Percentiles rank a stretch among this genome's conserved stretches.
phyloP scores from a whole-genome alignment of 53 echinoderm and acorn worm species.

The Mesocentrotus franciscanus region DNA sequence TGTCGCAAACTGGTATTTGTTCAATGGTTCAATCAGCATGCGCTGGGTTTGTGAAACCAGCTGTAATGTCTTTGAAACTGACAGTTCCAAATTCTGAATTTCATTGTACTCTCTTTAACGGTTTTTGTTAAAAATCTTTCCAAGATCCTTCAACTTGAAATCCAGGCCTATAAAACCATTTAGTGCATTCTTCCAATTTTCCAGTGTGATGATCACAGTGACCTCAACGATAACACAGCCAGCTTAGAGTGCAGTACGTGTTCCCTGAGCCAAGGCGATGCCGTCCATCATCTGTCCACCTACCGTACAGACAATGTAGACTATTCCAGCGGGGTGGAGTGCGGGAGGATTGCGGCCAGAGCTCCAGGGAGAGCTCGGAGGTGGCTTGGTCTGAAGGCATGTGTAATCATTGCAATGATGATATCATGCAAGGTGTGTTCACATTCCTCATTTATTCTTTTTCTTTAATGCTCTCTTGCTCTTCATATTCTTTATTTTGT shows the following conservation, averaged over 20 bases:
- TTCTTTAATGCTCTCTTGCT: too few species aligned
- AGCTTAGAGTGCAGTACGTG: slow-evolving; percentile 70
- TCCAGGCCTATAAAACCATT: not conserved
- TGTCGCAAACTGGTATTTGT: too few species aligned
- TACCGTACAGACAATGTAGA: slow-evolving; percentile 62
- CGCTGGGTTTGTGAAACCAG: too few species aligned
- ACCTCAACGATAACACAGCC: slow-evolving; percentile 73
- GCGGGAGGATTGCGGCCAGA: slow-evolving; percentile 82
- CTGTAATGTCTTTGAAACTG: too few species aligned
- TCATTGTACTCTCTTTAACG: too few species aligned
- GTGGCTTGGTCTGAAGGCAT: slow-evolving; percentile 88
- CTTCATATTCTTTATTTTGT: too few species aligned
- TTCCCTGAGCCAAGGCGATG: slow-evolving; percentile 33
- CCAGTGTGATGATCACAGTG: slow-evolving; percentile 63
- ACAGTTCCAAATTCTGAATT: too few species aligned
- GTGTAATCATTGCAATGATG: slow-evolving; percentile 76
- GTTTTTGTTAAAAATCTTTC: too few species aligned
- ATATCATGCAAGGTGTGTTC: slow-evolving; percentile 42
- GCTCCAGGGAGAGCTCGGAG: slow-evolving; percentile 87
- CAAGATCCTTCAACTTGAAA: too few species aligned
- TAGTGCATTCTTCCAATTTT: not conserved
- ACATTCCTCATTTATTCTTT: not conserved
- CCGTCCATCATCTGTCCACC: slow-evolving; percentile 34
- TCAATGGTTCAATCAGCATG: too few species aligned
- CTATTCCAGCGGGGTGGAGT: slow-evolving; percentile 89